Evolutionary conservation across 2,888 invertebrate species (phyloP).

Genomic region (Congeria kusceri): DNA sequence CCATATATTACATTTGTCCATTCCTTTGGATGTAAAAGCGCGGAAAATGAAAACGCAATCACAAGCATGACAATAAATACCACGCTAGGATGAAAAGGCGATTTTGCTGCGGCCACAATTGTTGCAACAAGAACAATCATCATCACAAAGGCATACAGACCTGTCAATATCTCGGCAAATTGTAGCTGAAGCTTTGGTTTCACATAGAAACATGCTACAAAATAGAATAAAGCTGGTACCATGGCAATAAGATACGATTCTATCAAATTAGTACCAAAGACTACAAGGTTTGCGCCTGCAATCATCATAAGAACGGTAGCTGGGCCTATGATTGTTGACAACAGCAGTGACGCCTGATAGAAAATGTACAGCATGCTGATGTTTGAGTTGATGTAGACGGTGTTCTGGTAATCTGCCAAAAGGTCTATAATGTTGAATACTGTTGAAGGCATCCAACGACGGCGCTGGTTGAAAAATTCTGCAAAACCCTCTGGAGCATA

Average conservation of each 20-base stretch:
- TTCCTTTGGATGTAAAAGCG: conserved; percentile 81
- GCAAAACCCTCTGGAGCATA: conserved; percentile 80
- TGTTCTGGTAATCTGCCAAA: conserved; percentile 92
- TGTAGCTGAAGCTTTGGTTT: conserved; percentile 76
- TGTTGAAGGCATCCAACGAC: conserved; percentile 82
- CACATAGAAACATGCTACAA: conserved; percentile 76
- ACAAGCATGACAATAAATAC: conserved; percentile 78
- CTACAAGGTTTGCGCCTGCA: conserved; percentile 79
- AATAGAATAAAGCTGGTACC: conserved; percentile 75
- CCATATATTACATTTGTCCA: conserved; percentile 79
- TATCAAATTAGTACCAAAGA: conserved; percentile 73
- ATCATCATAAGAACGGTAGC: conserved; percentile 84
- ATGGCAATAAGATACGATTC: conserved; percentile 77
- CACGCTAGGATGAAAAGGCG: conserved; percentile 81
- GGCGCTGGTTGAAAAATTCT: conserved; percentile 81
- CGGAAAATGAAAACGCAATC: conserved; percentile 77
- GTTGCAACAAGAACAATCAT: conserved; percentile 82
- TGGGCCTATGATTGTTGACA: conserved; percentile 94
- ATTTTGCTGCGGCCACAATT: conserved; percentile 72
- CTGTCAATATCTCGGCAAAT: conserved; percentile 79
- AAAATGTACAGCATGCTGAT: conserved; percentile 89
- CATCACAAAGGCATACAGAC: conserved; percentile 81
- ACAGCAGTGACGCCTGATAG: conserved; percentile 90
- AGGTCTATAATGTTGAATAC: conserved; percentile 81
- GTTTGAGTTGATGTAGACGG: conserved; percentile 97